Percentiles rank a stretch among this genome's conserved stretches.
Evolutionary conservation across 2,113 vertebrate genomes (phyloP).

Genomic region (Hipposideros armiger): DNA sequence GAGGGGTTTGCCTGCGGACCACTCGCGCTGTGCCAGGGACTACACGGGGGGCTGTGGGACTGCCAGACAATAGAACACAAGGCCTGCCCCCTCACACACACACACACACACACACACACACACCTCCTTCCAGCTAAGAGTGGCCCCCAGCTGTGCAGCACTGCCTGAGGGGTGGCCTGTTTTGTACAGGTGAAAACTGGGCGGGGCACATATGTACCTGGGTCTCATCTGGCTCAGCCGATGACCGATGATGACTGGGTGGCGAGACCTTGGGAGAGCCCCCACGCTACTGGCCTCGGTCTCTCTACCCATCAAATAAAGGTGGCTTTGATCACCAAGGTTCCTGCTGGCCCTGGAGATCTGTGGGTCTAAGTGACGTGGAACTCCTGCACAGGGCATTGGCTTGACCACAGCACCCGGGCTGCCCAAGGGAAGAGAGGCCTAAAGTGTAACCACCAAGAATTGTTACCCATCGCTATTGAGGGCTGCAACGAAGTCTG

Average conservation of each 20-base stretch:
- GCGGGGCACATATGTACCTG: no score
- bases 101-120: no score
- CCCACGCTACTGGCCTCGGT: background rate
- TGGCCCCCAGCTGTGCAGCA: rapidly evolving
- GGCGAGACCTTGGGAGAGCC: background rate
- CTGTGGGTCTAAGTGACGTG: background rate
- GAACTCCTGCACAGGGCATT: background rate
- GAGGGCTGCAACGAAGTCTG: no score
- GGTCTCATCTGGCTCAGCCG: background rate
- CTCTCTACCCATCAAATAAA: background rate
- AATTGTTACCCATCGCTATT: no score
- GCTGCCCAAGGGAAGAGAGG: background rate
- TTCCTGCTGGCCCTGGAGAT: background rate
- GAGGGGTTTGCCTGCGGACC: no score
- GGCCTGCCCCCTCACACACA: no score
- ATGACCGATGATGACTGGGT: rapidly evolving
- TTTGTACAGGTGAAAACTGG: background rate
- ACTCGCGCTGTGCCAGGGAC: no score
- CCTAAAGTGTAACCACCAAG: background rate
- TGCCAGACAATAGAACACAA: no score
- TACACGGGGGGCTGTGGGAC: rapidly evolving
- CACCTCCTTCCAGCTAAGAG: background rate
- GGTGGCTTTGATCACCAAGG: background rate
- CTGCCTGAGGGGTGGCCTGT: no score
- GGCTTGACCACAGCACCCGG: background rate